phyloP scores from a whole-genome alignment of 2,113 vertebrate genomes.

The Elanoides forficatus region DNA sequence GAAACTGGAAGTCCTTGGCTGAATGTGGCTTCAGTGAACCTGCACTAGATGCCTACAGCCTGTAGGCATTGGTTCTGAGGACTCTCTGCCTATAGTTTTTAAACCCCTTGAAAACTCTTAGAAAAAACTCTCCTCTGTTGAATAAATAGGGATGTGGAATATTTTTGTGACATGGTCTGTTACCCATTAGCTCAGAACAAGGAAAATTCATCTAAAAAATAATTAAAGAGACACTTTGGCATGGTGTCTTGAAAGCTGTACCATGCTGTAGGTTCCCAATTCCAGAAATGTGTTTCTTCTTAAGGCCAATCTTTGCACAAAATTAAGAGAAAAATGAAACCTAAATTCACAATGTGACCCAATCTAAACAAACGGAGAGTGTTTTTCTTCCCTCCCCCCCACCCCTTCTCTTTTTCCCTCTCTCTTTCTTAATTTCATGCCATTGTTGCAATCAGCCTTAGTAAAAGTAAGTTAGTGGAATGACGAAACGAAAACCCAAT shows the following conservation, averaged over 20 bases:
- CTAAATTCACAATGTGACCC: constrained; percentile 19
- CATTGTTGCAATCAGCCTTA: constrained; percentile 5
- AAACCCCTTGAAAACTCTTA: not conserved
- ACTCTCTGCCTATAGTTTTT: not conserved
- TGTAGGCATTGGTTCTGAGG: not conserved
- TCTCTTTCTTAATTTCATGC: not conserved
- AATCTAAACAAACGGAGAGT: constrained; percentile 45
- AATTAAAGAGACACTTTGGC: constrained; percentile 59
- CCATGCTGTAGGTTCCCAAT: constrained; percentile 11
- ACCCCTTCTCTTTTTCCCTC: fast-evolving
- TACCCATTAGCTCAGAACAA: constrained; percentile 59
- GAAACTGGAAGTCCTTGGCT: not conserved
- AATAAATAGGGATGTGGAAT: constrained; percentile 27
- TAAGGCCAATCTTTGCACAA: constrained; percentile 47
- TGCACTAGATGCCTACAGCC: not conserved
- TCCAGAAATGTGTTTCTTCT: constrained; percentile 61
- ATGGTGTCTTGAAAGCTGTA: constrained; percentile 17
- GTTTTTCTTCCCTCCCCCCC: fast-evolving
- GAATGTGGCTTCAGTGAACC: not conserved
- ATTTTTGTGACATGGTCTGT: constrained; percentile 40
- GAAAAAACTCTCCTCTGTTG: not conserved
- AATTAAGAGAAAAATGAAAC: constrained; percentile 51
- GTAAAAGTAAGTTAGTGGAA: not conserved
- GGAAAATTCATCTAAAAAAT: constrained; percentile 61
- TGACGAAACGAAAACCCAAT: not conserved